These are phyloP conservation scores for Tenthredo livida DNA, from an alignment of 2,888 invertebrate species.

Conservation along the genomic window DNA sequence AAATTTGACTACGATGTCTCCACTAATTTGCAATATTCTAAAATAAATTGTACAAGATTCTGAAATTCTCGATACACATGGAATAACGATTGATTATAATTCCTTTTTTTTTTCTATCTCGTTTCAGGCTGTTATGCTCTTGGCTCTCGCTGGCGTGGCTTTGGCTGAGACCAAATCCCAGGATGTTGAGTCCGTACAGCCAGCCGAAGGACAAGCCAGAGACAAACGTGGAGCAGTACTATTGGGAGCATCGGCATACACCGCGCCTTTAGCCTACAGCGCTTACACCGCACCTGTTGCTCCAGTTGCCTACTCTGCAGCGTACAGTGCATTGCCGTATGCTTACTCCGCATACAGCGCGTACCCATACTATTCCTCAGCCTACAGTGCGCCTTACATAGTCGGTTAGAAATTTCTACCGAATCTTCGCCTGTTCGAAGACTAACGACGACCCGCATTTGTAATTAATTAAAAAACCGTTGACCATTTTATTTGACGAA, in stretches of 20 bases:
- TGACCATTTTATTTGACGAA: slow-evolving; percentile 11
- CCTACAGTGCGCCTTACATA: slow-evolving; percentile 65
- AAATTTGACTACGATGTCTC: neutral
- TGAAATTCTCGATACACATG: neutral
- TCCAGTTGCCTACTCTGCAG: slow-evolving; percentile 58
- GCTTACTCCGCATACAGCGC: slow-evolving; percentile 64
- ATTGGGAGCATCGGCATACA: slow-evolving; percentile 57
- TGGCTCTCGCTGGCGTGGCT: slow-evolving; percentile 69
- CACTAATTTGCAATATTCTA: neutral
- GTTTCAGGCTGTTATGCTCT: slow-evolving; percentile 66
- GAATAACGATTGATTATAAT: slow-evolving; percentile 35
- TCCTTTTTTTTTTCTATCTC: neutral
- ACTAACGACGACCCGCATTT: slow-evolving; percentile 25
- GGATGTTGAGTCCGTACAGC: slow-evolving; percentile 52
- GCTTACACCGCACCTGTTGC: slow-evolving; percentile 62
- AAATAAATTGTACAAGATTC: neutral
- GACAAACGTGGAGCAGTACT: slow-evolving; percentile 68
- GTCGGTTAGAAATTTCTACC: slow-evolving; percentile 59
- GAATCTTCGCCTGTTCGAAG: slow-evolving; percentile 46
- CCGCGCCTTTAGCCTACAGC: slow-evolving; percentile 60
- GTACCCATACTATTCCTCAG: slow-evolving; percentile 65
- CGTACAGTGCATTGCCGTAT: slow-evolving; percentile 63
- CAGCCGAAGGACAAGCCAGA: slow-evolving; percentile 55
- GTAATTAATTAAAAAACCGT: slow-evolving; percentile 9
- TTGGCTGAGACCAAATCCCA: slow-evolving; percentile 60